Base-by-base conservation (phyloP, 2,888 invertebrate genomes). In the Dyspetes luteomarginatus region DNA sequence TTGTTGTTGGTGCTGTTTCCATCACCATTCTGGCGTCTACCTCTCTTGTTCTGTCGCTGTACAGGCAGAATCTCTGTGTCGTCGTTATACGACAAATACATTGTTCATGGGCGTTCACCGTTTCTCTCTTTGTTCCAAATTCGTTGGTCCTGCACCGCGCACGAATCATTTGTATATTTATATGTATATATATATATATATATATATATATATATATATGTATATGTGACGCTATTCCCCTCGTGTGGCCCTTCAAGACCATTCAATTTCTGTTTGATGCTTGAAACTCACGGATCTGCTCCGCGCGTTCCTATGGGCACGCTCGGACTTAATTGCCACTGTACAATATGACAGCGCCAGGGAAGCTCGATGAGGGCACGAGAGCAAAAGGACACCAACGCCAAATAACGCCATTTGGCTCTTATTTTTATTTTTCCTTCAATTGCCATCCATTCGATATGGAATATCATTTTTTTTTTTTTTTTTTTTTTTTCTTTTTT, bases 231-330 rank as follows among this genome's bases (percentile, higher is more conserved):
- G 52, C 30, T 58, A 58, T 52, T 48, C 50, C 24, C 55, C 67
- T 62, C 68, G 43, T 43, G 64, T 15, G 15, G 28, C 62, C 76
- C 76, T 81, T 77, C 69, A 77, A 77, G 77, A 73, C 81, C 81
- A 81, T 81, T 69, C 81, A 81, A 81, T 81, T 81, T 68, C 73
- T 50, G 69, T 77, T 74, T 64, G 62, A 81, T 69, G 64, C 68
- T 73, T 65, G 64, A 73, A 76, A 64, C 76, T 64, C 48, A 30
- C 36, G 55, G 55, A 12, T 9, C 19, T 48, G 15, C 4, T 19
- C 15, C 17, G 0, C 19, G 48, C 15, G 15, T 15, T 15, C 43
- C 48, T 71, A 26, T 24, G 60, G 26, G 56, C 52, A 41, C 62
- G 68, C 73, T 67, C 72, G 43, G 41, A 81, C 80, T 68, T 72